Conservation (phyloP, 2,888 invertebrate species). For the Acanthosepion pharaonis region DNA sequence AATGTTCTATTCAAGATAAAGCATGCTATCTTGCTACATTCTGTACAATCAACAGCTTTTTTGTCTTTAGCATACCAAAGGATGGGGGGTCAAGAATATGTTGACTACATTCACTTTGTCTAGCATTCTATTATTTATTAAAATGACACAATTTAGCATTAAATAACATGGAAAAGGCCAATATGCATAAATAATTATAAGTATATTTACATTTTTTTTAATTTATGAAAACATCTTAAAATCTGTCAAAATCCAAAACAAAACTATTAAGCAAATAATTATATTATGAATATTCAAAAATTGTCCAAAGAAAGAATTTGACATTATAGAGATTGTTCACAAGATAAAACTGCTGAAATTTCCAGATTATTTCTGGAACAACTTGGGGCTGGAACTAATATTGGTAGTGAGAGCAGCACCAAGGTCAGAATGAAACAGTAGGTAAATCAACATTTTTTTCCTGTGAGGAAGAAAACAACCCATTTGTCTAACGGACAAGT, state of each 20-base stretch:
- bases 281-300: neutral
- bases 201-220: too few species aligned
- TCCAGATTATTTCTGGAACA: neutral
- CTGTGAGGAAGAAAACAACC: neutral
- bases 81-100: too few species aligned
- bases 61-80: neutral
- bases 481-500: neutral
- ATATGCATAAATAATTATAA: too few species aligned
- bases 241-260: too few species aligned
- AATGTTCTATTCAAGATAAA: neutral
- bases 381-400: neutral
- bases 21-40: neutral
- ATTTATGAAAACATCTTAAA: too few species aligned
- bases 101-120: too few species aligned
- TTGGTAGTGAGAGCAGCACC: neutral
- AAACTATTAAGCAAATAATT: neutral
- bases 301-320: too few species aligned
- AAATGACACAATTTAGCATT: too few species aligned
- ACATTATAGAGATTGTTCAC: too few species aligned
- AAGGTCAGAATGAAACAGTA: conserved; percentile 3
- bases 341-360: neutral
- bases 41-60: neutral
- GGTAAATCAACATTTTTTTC: neutral
- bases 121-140: too few species aligned
- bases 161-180: neutral